Evolutionary conservation across 2,797 vertebrate genomes (phyloP), one percentile per base, ranked within the genome.

Genomic region (Antennarius maculatus): DNA sequence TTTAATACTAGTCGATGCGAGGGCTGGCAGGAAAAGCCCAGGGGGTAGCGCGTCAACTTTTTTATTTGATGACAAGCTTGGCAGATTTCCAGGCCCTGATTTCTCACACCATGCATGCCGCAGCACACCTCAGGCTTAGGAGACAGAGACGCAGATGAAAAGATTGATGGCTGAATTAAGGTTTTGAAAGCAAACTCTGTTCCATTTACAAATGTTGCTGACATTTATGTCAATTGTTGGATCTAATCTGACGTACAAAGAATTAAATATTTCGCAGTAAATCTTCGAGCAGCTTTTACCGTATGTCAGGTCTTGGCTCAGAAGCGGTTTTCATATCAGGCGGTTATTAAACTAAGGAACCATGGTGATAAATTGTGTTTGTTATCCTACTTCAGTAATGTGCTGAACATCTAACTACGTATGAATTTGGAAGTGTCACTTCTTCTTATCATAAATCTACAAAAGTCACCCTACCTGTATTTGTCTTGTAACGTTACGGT

Each of bases 31-130:
- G 79, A 82, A 83, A 85, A 89, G 72, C 87, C 91, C 92, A 87
- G 89, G 86, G 90, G 93, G 92, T 80, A 87, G 86, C 75, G 91
- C 91, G 91, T 93, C 90, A 88, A 87, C 91, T 93, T 93, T 94
- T 43, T 93, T 93, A 91, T 92, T 93, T 91, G 88, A 93, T 86
- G 86, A 92, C 79, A 63, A 80, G 54, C 80, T 85, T 94, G 94
- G 95, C 89, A 81, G 71, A 55, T 67, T 28, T 91, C 94, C 95
- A 93, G 17, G 70, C 73, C 41, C 69, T 84, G 89, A 91, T 94
- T 94, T 94, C 91, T 93, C 91, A 92, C 91, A 89, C 88, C 81
- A 73, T 88, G 89, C 91, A 87, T 91, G 91, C 90, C 90, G 80
- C 90, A 93, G 88, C 90, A 88, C 88, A 93, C 91, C 86, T 89